Percentiles rank a stretch among this genome's conserved stretches.
phyloP scores from a whole-genome alignment of 2,113 vertebrate species.

The Mus pahari region DNA sequence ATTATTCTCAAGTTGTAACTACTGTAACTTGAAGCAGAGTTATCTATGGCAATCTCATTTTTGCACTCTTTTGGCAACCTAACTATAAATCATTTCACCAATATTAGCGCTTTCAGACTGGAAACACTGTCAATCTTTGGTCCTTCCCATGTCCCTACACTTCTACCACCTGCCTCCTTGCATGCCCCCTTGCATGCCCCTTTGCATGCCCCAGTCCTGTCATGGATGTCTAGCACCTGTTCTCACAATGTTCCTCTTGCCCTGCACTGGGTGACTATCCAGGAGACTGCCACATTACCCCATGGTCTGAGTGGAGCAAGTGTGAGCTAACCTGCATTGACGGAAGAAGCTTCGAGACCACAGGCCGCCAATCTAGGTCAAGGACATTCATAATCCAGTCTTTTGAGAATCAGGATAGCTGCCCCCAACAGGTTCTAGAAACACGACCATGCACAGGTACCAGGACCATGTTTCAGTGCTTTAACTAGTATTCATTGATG shows the following conservation, averaged over 20 bases:
- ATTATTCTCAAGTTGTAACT: neutral
- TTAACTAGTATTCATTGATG: neutral
- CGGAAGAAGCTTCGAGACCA: constrained; percentile 94
- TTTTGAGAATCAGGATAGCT: constrained; percentile 91
- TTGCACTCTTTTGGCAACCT: neutral
- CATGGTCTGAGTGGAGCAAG: constrained; percentile 97
- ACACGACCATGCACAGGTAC: constrained; percentile 95
- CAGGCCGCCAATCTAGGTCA: constrained; percentile 93
- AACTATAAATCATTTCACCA: neutral
- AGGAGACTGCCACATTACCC: constrained; percentile 97
- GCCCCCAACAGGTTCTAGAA: constrained; percentile 92
- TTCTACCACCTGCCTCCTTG: neutral
- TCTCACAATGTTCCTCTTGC: neutral
- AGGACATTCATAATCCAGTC: constrained; percentile 92
- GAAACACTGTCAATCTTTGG: neutral
- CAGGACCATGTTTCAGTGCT: neutral
- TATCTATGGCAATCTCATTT: neutral
- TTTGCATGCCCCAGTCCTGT: neutral
- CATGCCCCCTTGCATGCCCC: no score
- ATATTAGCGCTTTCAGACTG: neutral
- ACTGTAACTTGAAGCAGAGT: neutral
- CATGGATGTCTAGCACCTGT: neutral
- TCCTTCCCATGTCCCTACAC: rapidly evolving
- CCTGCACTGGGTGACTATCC: neutral
- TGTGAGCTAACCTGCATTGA: constrained; percentile 97